A percentile compares a stretch with the other conserved stretches of the same genome.
Conservation (phyloP, 2,113 vertebrate species). For the Ascaphus truei region DNA sequence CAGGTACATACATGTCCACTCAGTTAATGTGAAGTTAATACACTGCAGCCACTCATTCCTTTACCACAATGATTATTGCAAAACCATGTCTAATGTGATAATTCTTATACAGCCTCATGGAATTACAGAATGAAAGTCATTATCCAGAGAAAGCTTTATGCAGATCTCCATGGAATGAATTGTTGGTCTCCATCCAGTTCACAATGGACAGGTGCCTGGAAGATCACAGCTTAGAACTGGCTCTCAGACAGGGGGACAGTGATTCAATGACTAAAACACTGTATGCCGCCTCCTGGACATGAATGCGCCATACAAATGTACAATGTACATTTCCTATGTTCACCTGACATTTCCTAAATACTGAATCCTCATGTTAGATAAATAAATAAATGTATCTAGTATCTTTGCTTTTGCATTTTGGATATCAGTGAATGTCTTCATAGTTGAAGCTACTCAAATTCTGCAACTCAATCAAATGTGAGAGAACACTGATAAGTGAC, state of each 20-base stretch:
- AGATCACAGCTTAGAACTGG: neutral
- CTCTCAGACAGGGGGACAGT: neutral
- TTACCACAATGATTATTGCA: neutral
- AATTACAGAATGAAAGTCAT: conserved; percentile 21
- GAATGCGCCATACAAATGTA: no score
- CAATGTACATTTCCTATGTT: no score
- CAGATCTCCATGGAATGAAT: conserved; percentile 1
- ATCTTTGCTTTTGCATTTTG: no score
- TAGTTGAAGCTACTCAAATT: no score
- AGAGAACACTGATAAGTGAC: no score
- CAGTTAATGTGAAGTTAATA: neutral
- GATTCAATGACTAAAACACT: neutral
- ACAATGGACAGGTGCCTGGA: conserved; percentile 11
- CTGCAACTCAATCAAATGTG: no score
- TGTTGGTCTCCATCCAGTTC: neutral
- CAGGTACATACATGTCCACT: neutral
- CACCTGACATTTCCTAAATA: no score
- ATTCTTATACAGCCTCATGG: conserved; percentile 12
- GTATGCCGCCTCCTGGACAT: no score
- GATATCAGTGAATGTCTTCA: no score
- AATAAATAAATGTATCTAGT: no score
- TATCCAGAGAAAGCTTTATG: conserved; percentile 1
- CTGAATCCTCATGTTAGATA: no score
- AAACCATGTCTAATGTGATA: conserved; percentile 3
- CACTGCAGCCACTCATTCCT: neutral